These are phyloP conservation scores for Triplophysa tibetana DNA, from an alignment of 2,113 vertebrate genomes.

Conservation along the genomic window DNA sequence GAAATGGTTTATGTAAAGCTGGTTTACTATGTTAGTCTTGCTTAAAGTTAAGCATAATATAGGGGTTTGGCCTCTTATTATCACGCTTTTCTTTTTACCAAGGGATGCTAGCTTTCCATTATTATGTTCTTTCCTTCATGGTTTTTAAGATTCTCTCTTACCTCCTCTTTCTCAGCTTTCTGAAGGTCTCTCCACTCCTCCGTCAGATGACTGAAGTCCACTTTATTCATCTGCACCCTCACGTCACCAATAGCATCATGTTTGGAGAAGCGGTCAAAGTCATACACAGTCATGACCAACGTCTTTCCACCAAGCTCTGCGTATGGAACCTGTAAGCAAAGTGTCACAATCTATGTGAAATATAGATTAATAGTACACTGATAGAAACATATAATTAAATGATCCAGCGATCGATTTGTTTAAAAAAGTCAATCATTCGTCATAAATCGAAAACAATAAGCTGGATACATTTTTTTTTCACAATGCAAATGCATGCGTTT, in stretches of 20 bases:
- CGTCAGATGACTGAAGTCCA: slow-evolving; percentile 94
- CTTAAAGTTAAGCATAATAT: no score
- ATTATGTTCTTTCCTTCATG: no score
- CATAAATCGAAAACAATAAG: background rate
- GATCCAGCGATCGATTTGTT: background rate
- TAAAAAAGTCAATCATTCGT: background rate
- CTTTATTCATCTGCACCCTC: slow-evolving; percentile 91
- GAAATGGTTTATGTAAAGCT: no score
- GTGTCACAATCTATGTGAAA: background rate
- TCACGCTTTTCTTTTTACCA: no score
- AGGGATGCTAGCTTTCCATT: no score
- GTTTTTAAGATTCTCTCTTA: slow-evolving; percentile 60
- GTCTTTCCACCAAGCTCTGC: slow-evolving; percentile 93
- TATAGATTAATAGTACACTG: background rate
- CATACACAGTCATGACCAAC: slow-evolving; percentile 80
- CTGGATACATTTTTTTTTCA: background rate
- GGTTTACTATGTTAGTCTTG: no score
- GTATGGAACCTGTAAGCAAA: slow-evolving; percentile 68
- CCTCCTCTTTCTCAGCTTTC: slow-evolving; percentile 97
- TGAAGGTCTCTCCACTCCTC: slow-evolving; percentile 95
- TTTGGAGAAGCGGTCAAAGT: slow-evolving; percentile 90
- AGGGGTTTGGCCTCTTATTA: no score
- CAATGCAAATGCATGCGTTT: background rate
- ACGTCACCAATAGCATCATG: slow-evolving; percentile 94
- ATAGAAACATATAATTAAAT: background rate